Base-by-base conservation (phyloP, 1,140 invertebrate genomes). In the Diabrotica undecimpunctata region DNA sequence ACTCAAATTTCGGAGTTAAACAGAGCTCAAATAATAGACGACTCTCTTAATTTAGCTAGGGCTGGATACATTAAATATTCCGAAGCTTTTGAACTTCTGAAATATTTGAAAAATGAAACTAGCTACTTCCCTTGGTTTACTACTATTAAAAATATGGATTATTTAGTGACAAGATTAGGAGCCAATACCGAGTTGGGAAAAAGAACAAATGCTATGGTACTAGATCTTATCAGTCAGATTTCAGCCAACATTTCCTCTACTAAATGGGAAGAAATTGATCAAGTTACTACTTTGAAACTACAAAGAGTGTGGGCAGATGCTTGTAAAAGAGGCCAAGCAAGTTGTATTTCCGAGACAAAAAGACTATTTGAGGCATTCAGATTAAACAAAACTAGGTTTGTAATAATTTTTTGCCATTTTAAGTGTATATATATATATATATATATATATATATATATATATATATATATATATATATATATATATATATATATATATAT, bases 21-120 rank as follows among this genome's bases (percentile, higher is more conserved):
- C 77, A 83, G 92, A 73, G 91, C 90, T 0, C 90, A 92, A 76
- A 81, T 94, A 9, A 82, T 94, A 5, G 90, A 94, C 70, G 93
- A 95, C 79, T 81, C 89, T 5, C 81, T 93, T 41, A 87, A 87
- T 73, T 79, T 86, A 67, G 77, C 83, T 2, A 77, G 83, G 52
- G 78, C 82, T 64, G 76, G 73, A 9, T 61, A 72, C 6, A 78
- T 84, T 5, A 69, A 70, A 7, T 83, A 85, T 25, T 65, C 71
- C 0, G 76, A 81, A 12, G 83, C 84, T 0, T 77, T 91, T 7
- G 77, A 85, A 2, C 76, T 88, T 2, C 78, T 86, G 0, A 78
- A 80, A 0, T 90, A 88, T 72, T 72, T 91, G 51, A 76, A 78
- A 46, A 77, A 82, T 9, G 89, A 90, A 74, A 83, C 76, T 5